Evolutionary conservation across 1,140 invertebrate genomes (phyloP).

Genomic region (Fopius arisanus): DNA sequence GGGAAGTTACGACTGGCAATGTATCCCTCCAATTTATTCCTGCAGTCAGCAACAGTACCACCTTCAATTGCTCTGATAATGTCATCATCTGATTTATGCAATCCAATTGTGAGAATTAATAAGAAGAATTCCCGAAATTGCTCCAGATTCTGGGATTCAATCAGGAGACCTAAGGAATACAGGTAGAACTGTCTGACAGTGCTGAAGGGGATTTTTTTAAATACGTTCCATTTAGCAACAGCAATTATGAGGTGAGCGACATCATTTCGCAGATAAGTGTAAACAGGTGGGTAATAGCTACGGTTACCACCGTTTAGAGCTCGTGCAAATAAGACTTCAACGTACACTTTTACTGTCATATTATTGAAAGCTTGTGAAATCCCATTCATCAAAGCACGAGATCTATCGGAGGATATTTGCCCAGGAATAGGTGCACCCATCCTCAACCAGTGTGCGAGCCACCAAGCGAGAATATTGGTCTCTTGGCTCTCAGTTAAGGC

Average conservation of each 20-base stretch:
- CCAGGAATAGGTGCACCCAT: background rate
- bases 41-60: background rate
- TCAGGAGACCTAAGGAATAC: background rate
- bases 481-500: conserved; percentile 21
- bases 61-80: too few relatives aligned
- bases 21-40: background rate
- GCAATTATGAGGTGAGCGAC: background rate
- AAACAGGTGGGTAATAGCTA: background rate
- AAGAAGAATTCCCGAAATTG: background rate
- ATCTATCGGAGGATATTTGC: conserved; percentile 15
- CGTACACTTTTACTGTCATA: background rate
- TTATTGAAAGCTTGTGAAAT: conserved; percentile 17
- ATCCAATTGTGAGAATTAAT: background rate
- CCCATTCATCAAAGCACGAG: background rate
- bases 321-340: background rate
- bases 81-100: background rate
- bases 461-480: background rate
- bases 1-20: background rate
- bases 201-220: background rate
- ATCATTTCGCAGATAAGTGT: background rate
- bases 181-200: background rate
- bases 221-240: background rate
- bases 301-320: background rate
- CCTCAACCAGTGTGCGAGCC: conserved; percentile 12
- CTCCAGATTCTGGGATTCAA: background rate